Evolutionary conservation across 2,888 invertebrate genomes (phyloP), one percentile per base, ranked within the genome.

Genomic region (Chrysomela aeneicollis): DNA sequence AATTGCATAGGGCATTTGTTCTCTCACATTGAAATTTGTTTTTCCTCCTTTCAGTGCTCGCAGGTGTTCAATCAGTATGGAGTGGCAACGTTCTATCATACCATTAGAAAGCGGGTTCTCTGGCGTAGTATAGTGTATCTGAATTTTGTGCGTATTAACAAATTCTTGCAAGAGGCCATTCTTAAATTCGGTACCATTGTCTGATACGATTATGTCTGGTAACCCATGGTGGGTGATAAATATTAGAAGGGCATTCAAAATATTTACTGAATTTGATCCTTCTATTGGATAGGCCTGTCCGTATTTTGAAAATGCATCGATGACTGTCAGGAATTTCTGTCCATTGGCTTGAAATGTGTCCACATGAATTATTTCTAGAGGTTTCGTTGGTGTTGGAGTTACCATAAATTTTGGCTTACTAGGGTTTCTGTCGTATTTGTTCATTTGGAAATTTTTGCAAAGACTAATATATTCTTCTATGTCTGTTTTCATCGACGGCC

Each of bases 61-160:
- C 2, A 66, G 15, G 19, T 63, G 59, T 59, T 66, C 63, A 1
- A 60, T 17, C 15, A 64, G 17, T 4, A 58, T 64, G 10, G 59
- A 64, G 15, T 64, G 64, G 19, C 65, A 62, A 1, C 61, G 17
- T 57, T 66, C 17, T 3, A 68, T 54, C 5, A 58, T 55, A 6
- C 62, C 35, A 32, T 67, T 65, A 10, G 54, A 66, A 4, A 68
- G 42, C n/a, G 63, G 70, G 17, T 66, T 61, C 1, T 54, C n/a
- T 46, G 62, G 51, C 5, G 59, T 58, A 26, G 53, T 63, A 18
- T 58, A 64, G 42, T 70, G 64, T 10, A 63, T 46, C 12, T 57
- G 6, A 8, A 69, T 69, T 57, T 69, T 69, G 17, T 69, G 61
- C 35, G 60, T 26, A 46, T 37, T 50, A 3, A 53, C 17, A 49